phyloP scores from a whole-genome alignment of 2,113 vertebrate genomes.

The Carollia perspicillata region DNA sequence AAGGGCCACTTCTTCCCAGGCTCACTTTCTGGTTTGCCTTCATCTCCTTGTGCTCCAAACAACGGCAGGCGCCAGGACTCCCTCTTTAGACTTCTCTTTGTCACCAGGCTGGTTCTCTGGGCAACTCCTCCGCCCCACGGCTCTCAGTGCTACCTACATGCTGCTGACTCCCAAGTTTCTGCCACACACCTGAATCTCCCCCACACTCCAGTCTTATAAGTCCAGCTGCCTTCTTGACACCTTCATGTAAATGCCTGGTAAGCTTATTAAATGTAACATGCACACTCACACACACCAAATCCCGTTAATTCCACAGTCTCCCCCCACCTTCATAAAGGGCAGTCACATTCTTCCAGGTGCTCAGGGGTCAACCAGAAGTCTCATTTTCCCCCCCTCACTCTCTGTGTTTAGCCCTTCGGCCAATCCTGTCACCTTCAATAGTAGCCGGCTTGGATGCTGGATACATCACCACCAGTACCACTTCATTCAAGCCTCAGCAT shows the following conservation, averaged over 20 bases:
- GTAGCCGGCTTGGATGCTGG: not conserved
- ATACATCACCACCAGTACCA: too few species aligned
- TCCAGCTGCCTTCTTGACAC: not conserved
- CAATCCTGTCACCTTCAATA: not conserved
- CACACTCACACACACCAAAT: not conserved
- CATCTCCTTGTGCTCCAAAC: not conserved
- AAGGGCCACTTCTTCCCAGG: not conserved
- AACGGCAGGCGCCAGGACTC: not conserved
- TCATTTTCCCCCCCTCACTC: not conserved
- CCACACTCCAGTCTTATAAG: not conserved
- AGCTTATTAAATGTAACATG: not conserved
- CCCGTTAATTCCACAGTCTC: not conserved
- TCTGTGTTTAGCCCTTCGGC: not conserved
- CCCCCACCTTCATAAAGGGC: not conserved
- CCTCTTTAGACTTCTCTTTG: not conserved
- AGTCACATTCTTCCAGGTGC: not conserved
- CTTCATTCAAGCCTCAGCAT: not conserved
- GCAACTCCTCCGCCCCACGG: not conserved
- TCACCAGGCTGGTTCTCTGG: not conserved
- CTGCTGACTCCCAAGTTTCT: not conserved
- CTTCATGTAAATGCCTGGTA: not conserved
- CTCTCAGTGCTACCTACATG: fast-evolving
- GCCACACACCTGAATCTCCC: not conserved
- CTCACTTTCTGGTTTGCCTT: not conserved
- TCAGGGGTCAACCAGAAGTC: not conserved